phyloP scores from a whole-genome alignment of 2,797 vertebrate species.

The Myripristis jacobus region DNA sequence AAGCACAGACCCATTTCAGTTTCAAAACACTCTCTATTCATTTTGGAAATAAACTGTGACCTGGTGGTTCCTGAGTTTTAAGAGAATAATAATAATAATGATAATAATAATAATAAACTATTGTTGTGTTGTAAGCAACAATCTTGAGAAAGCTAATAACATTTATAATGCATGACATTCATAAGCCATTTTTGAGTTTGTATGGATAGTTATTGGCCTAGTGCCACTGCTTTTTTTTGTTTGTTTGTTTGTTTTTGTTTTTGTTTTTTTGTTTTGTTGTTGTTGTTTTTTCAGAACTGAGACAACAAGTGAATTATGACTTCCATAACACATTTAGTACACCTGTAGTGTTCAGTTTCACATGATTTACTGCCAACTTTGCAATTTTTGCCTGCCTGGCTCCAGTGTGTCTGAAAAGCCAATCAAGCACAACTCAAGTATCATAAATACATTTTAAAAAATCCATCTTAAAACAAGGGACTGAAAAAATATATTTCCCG shows the following conservation, averaged over 20 bases:
- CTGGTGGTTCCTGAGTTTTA: constrained; percentile 12
- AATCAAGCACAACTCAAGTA: constrained; percentile 2
- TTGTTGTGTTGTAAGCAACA: constrained; percentile 18
- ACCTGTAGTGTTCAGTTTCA: constrained; percentile 7
- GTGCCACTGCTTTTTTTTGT: no score
- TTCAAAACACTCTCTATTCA: constrained; percentile 2
- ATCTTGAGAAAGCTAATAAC: constrained; percentile 8
- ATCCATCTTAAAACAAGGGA: background rate
- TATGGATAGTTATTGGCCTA: no score
- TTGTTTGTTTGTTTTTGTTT: background rate
- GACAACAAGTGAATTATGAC: constrained; percentile 3
- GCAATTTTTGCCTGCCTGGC: background rate
- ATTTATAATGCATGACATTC: no score
- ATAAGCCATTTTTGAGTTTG: constrained; percentile 22
- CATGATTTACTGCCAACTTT: constrained; percentile 21
- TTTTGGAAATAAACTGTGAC: constrained; percentile 3
- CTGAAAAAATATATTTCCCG: constrained; percentile 4
- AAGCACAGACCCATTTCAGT: constrained; percentile 6
- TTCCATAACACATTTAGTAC: constrained; percentile 3
- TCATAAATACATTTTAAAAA: constrained; percentile 1
- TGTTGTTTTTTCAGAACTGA: constrained; percentile 1
- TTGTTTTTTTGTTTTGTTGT: background rate
- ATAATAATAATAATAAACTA: constrained; percentile 2
- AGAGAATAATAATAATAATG: no score
- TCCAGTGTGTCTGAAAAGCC: background rate